These are phyloP conservation scores for Calameuta filiformis DNA, from an alignment of 2,888 invertebrate genomes.

Conservation along the genomic window DNA sequence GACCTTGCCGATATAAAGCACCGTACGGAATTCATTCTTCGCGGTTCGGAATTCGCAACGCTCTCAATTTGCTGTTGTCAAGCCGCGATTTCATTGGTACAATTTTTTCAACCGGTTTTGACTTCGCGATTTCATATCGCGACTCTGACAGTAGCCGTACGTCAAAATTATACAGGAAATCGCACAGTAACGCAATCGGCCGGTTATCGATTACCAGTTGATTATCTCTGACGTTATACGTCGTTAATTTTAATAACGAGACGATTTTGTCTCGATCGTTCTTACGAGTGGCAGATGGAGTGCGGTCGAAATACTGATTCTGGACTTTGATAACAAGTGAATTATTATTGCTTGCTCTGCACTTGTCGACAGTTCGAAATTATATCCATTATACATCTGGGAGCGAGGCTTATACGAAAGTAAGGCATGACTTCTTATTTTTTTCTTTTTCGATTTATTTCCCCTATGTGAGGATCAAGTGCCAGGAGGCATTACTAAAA, in stretches of 20 bases:
- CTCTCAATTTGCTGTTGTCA: neutral
- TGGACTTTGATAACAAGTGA: neutral
- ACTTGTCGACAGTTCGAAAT: neutral
- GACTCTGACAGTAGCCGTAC: neutral
- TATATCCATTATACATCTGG: neutral
- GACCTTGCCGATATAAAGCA: conserved; percentile 33
- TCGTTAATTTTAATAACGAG: neutral
- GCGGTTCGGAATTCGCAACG: neutral
- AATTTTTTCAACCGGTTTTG: neutral
- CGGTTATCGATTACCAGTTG: neutral
- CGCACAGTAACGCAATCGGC: neutral
- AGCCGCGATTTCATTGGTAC: neutral
- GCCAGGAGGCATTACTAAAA: neutral
- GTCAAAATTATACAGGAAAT: neutral
- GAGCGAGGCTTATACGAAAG: neutral
- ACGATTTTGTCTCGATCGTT: neutral
- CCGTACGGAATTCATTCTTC: conserved; percentile 6
- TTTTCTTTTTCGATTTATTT: too few species aligned
- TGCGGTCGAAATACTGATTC: neutral
- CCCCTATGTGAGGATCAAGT: too few species aligned
- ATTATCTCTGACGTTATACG: neutral
- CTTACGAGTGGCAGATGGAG: neutral
- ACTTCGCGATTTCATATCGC: neutral
- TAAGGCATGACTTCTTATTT: neutral
- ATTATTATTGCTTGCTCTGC: neutral